Evolutionary conservation across 2,797 vertebrate species (phyloP).

Genomic region (Scolopax bukidnonensis): DNA sequence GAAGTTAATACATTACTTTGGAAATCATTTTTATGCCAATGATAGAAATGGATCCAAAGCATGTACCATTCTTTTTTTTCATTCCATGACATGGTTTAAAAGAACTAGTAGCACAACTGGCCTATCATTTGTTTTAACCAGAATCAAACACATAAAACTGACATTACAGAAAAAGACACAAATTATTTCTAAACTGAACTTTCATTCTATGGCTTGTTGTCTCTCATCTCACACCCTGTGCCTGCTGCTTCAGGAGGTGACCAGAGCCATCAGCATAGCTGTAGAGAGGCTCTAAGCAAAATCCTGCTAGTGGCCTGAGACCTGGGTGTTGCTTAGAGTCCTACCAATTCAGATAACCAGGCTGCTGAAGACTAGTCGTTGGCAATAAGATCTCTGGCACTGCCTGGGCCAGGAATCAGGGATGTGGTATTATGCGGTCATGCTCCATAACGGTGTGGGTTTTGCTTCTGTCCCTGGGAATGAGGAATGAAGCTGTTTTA

Average conservation of each 20-base stretch:
- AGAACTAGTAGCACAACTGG: background rate
- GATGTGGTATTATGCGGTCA: background rate
- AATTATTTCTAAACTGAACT: background rate
- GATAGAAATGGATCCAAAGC: background rate
- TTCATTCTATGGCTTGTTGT: background rate
- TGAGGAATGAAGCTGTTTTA: background rate
- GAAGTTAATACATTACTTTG: background rate
- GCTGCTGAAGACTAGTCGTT: background rate
- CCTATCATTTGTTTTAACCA: background rate
- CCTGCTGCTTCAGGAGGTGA: background rate
- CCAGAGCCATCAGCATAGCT: background rate
- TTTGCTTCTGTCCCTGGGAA: background rate
- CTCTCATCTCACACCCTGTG: background rate
- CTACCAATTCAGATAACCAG: background rate
- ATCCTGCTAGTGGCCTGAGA: background rate
- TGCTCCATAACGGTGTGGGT: background rate
- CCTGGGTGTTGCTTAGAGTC: background rate
- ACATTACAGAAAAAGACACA: background rate
- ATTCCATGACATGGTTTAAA: background rate
- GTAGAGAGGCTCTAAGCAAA: background rate
- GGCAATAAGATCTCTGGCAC: background rate
- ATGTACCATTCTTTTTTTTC: background rate
- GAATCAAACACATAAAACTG: background rate
- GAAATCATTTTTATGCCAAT: background rate
- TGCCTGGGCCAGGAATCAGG: background rate